Evolutionary conservation across 2,888 invertebrate genomes (phyloP), one percentile per base, ranked within the genome.

Genomic region (Limenitis camilla): DNA sequence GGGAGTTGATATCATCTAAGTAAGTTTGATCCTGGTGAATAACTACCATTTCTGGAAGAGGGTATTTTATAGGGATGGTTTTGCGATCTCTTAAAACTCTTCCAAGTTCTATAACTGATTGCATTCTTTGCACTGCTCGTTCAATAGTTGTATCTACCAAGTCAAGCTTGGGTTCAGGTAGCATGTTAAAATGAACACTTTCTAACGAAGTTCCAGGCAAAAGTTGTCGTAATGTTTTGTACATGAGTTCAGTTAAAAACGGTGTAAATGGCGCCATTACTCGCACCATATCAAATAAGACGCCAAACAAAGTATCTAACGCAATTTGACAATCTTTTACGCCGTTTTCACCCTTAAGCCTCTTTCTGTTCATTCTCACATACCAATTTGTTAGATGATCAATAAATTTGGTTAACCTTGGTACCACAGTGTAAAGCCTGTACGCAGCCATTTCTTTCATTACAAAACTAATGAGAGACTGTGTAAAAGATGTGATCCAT

Each of bases 311-410:
- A 0, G 98, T 96, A 62, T 94, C 92, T 50, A 99, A 80, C 0
- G 98, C 96, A 51, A 92, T 89, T 56, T 92, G 90, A 69, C 96
- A 96, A 70, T 99, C 98, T 31, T 91, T 89, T 3, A 89, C 73
- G 0, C 96, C 96, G 60, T 89, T 89, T 71, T 98, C 97, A 38
- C 98, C 98, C 88, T 98, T 99, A 56, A 99, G 91, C 47, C 99
- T 90, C 66, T 93, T 94, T 52, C 99, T 91, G 78, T 99, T 99
- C 92, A 99, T 94, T 59, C 99, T 90, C 31, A 99, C 97, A 76
- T 99, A 99, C 98, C 98, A 98, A 78, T 99, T 99, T 30, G 99
- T 99, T 4, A 99, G 90, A 72, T 98, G 96, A 72, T 99, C 98
- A 61, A 99, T 96, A 78, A 97, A 99, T 74, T 97, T 97, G 0